Evolutionary conservation across 64 coral and sea anemone species (phyloP), one percentile per base, ranked within the genome.

Genomic region (Hydrozoanthus tunicans): DNA sequence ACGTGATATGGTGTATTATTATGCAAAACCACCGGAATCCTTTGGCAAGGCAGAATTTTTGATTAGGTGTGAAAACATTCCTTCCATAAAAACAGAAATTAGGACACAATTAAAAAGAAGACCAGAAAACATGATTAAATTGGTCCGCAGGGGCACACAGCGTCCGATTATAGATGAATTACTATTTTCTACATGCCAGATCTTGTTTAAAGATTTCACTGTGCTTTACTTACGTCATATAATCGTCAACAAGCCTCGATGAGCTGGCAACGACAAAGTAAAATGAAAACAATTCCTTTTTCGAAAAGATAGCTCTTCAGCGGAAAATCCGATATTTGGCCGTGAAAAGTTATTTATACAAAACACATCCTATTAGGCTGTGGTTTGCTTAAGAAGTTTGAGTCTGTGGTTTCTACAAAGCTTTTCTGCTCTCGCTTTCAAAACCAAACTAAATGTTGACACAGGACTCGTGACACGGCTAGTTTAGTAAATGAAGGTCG

Each of bases 11-110:
- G 65, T n/a, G 82, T 97, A 93, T 97, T 97, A 97, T 97, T 97
- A 97, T 97, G 95, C 90, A 97, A 97, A 97, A 97, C 95, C 95
- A 97, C 95, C 95, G 95, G 95, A 97, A 96, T 94, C 92, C 93
- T 97, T 97, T 86, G 69, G 83, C 92, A 80, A 91, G 93, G 91
- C 90, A 94, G 90, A 97, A 97, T 97, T 96, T 97, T 97, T 93
- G 93, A 97, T 97, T 91, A 94, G 59, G 57, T 91, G 89, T 75
- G 66, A 92, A 92, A 94, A 91, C 89, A 94, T 79, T 88, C 84
- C 84, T 88, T 88, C 84, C 25, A 75, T 75, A 70, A 88, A 81
- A 68, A 86, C 66, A 73, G 10, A 73, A 86, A 57, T 75, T 72
- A 88, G 54, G 70, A 88, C 84, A 75, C 69, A 75, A 62, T 73